Percentiles rank a stretch among this genome's conserved stretches.
Conservation (phyloP, 2,113 vertebrate species). For the Neolamprologus toae region DNA sequence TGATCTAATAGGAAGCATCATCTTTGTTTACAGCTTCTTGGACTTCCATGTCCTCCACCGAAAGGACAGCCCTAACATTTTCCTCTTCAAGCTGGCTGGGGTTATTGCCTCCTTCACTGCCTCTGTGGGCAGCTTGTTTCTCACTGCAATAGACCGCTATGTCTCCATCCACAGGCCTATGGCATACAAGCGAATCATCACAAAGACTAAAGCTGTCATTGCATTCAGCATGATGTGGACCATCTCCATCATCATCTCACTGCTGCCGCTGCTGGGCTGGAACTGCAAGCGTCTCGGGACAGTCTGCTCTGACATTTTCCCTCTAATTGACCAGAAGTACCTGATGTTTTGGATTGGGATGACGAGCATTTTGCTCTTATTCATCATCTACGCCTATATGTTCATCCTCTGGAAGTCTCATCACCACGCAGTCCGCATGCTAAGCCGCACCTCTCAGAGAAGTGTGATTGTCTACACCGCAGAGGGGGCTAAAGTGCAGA, state of each 20-base stretch:
- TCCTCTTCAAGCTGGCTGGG: constrained; percentile 94
- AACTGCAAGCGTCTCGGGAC: constrained; percentile 95
- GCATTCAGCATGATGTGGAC: constrained; percentile 97
- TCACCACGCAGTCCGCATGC: constrained; percentile 93
- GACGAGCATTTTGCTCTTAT: constrained; percentile 86
- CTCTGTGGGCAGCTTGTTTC: constrained; percentile 94
- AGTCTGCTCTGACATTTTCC: constrained; percentile 95
- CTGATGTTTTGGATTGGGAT: constrained; percentile 98
- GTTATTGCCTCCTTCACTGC: constrained; percentile 97
- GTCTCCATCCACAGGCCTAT: constrained; percentile 95
- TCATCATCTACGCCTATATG: constrained; percentile 98
- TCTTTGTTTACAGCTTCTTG: constrained; percentile 98
- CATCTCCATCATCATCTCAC: constrained; percentile 86
- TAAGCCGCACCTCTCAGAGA: constrained; percentile 92
- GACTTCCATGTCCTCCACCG: constrained; percentile 97
- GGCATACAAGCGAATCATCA: constrained; percentile 94
- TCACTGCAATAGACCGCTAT: constrained; percentile 96
- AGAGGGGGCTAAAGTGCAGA: constrained; percentile 90
- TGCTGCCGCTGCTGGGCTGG: constrained; percentile 95
- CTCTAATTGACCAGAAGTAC: constrained; percentile 91
- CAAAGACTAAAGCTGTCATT: constrained; percentile 90
- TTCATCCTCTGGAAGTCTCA: constrained; percentile 99
- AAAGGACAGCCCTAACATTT: constrained; percentile 90
- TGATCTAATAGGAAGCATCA: constrained; percentile 93
- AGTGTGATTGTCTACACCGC: constrained; percentile 89